Conservation (phyloP, 2,888 invertebrate species). For the Synergus japonicus region DNA sequence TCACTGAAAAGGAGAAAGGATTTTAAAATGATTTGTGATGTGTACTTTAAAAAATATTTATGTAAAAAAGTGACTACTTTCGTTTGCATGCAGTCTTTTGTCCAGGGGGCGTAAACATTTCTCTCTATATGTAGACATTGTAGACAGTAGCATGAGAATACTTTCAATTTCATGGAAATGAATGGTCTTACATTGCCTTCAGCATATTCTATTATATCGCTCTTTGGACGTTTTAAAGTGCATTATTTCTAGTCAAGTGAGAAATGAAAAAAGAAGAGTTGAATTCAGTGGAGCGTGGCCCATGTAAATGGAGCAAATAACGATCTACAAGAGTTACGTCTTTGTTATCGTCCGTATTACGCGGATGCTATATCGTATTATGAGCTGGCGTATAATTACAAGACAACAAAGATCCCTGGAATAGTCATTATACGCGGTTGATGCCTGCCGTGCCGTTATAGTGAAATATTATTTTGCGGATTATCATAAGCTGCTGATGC, state of each 20-base stretch:
- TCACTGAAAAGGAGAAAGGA: constrained; percentile 10
- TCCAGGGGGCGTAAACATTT: background rate
- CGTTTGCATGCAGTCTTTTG: background rate
- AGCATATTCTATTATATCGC: background rate
- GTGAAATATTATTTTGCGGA: constrained; percentile 16
- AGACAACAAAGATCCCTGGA: background rate
- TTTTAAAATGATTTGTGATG: background rate
- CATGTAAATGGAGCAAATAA: constrained; percentile 65
- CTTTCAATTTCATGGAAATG: background rate
- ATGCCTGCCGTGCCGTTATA: background rate
- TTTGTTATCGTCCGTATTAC: constrained; percentile 53
- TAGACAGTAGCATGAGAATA: background rate
- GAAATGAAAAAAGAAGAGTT: constrained; percentile 55
- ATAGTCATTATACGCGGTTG: constrained; percentile 6
- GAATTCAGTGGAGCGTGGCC: constrained; percentile 57
- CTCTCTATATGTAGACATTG: too few relatives aligned
- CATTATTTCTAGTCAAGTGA: constrained; percentile 46
- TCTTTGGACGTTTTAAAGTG: constrained; percentile 42
- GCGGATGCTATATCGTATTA: constrained; percentile 44
- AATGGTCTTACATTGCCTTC: background rate
- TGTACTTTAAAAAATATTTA: background rate
- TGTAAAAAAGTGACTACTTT: background rate
- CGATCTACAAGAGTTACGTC: constrained; percentile 58
- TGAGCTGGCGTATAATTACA: constrained; percentile 27
- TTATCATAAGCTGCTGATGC: constrained; percentile 22